These are phyloP conservation scores for Aptenodytes patagonicus DNA, from an alignment of 2,113 vertebrate species.

Conservation along the genomic window DNA sequence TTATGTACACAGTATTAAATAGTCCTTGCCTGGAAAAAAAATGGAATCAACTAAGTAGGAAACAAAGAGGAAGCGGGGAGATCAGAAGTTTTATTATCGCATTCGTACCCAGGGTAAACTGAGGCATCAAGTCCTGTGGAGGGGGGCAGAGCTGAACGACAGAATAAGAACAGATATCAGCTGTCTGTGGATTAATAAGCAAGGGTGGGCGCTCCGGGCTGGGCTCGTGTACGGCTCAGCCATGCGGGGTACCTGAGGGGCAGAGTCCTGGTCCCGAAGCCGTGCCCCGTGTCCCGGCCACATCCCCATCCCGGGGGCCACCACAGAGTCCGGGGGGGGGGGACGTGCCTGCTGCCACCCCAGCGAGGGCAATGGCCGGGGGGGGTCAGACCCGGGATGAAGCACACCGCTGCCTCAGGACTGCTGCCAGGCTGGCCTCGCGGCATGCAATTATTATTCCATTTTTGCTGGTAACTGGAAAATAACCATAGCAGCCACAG, in stretches of 20 bases:
- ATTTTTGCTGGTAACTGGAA: background rate
- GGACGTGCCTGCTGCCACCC: background rate
- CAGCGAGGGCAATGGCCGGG: background rate
- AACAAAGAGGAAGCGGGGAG: background rate
- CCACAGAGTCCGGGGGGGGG: background rate
- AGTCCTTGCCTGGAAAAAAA: fast-evolving
- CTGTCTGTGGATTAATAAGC: too few species aligned
- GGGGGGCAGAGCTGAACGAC: too few species aligned
- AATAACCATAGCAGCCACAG: background rate
- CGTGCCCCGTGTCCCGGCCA: background rate
- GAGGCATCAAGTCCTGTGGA: background rate
- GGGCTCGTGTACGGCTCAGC: background rate
- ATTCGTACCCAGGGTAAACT: background rate
- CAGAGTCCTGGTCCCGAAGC: background rate
- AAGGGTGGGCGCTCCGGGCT: background rate
- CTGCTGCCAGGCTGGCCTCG: background rate
- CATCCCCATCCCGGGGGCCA: background rate
- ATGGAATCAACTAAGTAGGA: background rate
- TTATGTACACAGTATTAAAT: fast-evolving
- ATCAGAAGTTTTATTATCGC: background rate
- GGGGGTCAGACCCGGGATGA: background rate
- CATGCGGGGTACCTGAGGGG: too few species aligned
- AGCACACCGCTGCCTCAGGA: background rate
- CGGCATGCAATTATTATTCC: background rate
- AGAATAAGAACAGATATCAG: too few species aligned